Evolutionary conservation across 2,113 vertebrate genomes (phyloP), one percentile per base, ranked within the genome.

Genomic region (Dasypus novemcinctus): DNA sequence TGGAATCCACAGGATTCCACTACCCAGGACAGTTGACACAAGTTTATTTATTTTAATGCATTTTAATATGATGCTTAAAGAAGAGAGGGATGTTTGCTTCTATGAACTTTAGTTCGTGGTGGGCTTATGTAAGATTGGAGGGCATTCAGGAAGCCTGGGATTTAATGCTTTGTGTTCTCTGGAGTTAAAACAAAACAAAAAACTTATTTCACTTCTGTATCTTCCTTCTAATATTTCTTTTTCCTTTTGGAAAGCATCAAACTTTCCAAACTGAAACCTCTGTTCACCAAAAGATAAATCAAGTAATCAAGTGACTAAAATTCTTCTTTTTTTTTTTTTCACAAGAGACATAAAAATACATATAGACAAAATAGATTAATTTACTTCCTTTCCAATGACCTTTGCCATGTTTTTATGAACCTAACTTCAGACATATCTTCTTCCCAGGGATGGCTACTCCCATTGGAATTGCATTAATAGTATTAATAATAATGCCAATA

Each of bases 351-450:
- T 49, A 92, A 89, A 92, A 46, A 89, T 2, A 38, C 21, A 79
- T 23, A 78, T 43, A 94, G 17, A 87, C 33, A 79, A 54, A 91
- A 29, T 93, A 86, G 41, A 81, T 49, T 17, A 91, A 86, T 69
- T 87, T 27, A 86, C 49, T 94, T 96, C 36, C 59, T 96, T 89
- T 83, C n/a, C 33, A 87, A 23, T 5, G 54, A 95, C 76, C 74
- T 96, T 82, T 85, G 64, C 71, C 69, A 93, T 87, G 14, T n/a
- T 94, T 96, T 96, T 72, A 80, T 83, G 54, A 90, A 59, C 68
- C 6, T 78, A 38, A 72, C 20, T 95, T 49, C 14, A 92, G 68
- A 95, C 41, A 90, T 91, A 0, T 18, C 46, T 75, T 80, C 33
- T 72, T 52, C 52, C 43, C 69, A 90, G 46, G 83, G 74, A 90